Base-by-base conservation (phyloP, 1,140 invertebrate species). In the Caerostris darwini region DNA sequence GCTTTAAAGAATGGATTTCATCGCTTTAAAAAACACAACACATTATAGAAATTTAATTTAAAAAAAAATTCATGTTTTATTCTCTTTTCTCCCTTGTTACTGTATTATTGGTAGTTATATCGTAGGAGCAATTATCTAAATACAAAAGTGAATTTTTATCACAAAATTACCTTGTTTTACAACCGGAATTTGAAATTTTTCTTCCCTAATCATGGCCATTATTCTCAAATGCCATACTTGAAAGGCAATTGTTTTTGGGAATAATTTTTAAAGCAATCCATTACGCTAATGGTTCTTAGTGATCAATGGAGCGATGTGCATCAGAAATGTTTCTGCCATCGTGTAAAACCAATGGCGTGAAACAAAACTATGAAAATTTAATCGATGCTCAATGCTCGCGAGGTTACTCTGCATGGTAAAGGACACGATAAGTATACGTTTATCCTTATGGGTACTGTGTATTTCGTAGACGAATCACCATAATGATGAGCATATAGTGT, bases 321-420 rank as follows among this genome's bases (percentile, higher is more conserved):
- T 88, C 19, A 59, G 58, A 53, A 14, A 34, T 54, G 14, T 7
- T 12, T 58, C 19, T 91, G 53, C 19, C 56, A 58, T 81, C 90
- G 67, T 89, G 87, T 69, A 90, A 82, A 91, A 82, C 57, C 90
- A 61, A 91, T 91, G 19, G 90, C 14, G 64, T 56, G 67, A 91
- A 82, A 91, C 90, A 91, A 91, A 91, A 56, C 90, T 64, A 81
- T 57, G 59, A 59, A 91, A 59, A 53, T 14, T 88, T 88, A 91
- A 91, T 91, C 58, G 90, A 5, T n/a, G 77, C 50, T 61, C 90
- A 71, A 5, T n/a, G 77, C 50, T 82, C 90, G 90, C 82, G 90
- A 91, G 50, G 19, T 17, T 34, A 59, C 34, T 53, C 61, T 59
- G 3, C 54, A 6, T n/a, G 8, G 34, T 34, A 61, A 59, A 88